Base-by-base conservation (phyloP, 1,140 invertebrate species). In the Harlomillsia oculata region DNA sequence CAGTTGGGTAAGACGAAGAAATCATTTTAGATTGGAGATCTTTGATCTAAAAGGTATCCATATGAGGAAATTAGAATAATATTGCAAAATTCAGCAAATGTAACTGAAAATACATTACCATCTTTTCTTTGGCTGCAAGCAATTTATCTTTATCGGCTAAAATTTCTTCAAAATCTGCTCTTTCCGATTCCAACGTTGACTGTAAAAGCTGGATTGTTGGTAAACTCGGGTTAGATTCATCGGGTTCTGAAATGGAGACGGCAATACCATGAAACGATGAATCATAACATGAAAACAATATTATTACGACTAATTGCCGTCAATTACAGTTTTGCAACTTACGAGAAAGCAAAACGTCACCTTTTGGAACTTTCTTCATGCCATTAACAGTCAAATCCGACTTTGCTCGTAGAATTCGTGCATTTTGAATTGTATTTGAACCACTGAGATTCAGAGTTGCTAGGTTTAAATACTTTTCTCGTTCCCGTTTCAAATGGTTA, bases 131-230 rank as follows among this genome's bases (percentile, higher is more conserved):
- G 6, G 53, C 52, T 1, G 36, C 43, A 36, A 62, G 41, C 25
- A 30, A 25, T 5, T 21, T 16, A 9, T 43, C 49, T 29, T 62
- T 62, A 9, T 58, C 44, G 41, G 21, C 43, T 11, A 62, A 21
- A 21, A 62, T 30, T 5, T 46, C 18, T 37, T 58, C 60, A 50
- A 62, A 62, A 40, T 62, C 51, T 8, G n/a, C 5, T 39, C 60
- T 20, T 34, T 62, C 60, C 2, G 32, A 18, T 14, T 62, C 60
- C 23, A 62, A 39, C 14, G 55, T 53, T 2, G 25, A 13, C 29
- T 58, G 44, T 9, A 57, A 49, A 21, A 53, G 36, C 39, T 62
- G 37, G 14, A 50, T n/a, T 11, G 48, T 39, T n/a, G n/a, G n/a
- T n/a, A n/a, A n/a, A n/a, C n/a, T n/a, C n/a, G n/a, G n/a, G n/a